phyloP scores from a whole-genome alignment of 2,888 invertebrate genomes.

The Belgica antarctica region DNA sequence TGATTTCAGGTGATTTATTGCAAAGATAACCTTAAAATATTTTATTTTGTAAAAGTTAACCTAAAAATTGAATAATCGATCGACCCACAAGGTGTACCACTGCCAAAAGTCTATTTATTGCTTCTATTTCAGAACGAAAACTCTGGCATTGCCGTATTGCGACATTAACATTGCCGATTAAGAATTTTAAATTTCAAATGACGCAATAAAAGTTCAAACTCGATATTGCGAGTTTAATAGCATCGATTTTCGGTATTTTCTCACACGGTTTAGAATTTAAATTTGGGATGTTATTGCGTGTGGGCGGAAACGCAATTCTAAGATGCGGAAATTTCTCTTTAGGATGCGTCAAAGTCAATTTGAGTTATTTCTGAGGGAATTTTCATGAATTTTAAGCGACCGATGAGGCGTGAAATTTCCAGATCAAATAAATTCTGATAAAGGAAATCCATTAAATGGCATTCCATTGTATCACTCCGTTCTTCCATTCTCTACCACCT shows the following conservation, averaged over 20 bases:
- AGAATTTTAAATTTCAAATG: constrained; percentile 15
- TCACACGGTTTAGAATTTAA: no score
- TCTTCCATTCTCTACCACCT: not conserved
- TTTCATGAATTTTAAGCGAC: not conserved
- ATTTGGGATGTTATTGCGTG: no score
- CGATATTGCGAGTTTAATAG: no score
- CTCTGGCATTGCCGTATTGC: constrained; percentile 2
- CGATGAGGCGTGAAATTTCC: no score
- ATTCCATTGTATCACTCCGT: not conserved
- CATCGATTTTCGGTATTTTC: no score
- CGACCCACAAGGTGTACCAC: no score
- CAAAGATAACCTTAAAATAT: no score
- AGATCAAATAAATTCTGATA: not conserved
- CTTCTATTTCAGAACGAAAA: not conserved
- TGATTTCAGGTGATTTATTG: no score
- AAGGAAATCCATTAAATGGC: not conserved
- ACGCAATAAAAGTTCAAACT: constrained; percentile 11
- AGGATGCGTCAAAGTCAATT: not conserved
- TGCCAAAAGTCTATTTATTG: not conserved
- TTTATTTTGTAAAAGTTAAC: no score
- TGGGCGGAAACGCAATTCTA: no score
- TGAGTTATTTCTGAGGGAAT: not conserved
- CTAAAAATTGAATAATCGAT: no score
- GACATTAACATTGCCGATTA: not conserved
- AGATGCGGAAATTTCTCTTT: no score